phyloP scores from a whole-genome alignment of 2,797 vertebrate species.

The Aphelocoma californica region DNA sequence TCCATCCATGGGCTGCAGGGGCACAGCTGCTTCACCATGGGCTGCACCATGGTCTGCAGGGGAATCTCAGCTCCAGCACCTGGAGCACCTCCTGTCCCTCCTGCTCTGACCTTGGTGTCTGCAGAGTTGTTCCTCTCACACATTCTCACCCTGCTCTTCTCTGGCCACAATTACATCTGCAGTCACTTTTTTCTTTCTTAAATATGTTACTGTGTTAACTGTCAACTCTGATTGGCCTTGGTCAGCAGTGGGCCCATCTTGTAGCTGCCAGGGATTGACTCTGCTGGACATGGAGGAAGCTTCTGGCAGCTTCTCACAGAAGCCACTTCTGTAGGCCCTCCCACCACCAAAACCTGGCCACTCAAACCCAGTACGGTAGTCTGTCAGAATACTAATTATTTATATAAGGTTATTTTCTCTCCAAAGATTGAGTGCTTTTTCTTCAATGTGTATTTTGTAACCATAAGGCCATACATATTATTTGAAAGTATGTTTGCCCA shows the following conservation, averaged over 20 bases:
- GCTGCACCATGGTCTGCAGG: too few species aligned
- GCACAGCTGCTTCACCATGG: too few species aligned
- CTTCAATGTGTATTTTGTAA: not conserved
- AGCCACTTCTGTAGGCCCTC: not conserved
- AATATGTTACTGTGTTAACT: not conserved
- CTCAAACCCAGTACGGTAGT: not conserved
- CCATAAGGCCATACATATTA: not conserved
- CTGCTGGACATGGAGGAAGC: not conserved
- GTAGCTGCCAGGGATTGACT: not conserved
- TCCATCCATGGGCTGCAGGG: too few species aligned
- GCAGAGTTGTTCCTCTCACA: not conserved
- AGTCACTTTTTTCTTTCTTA: not conserved
- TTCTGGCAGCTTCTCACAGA: not conserved
- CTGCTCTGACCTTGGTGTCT: not conserved
- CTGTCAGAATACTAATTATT: not conserved
- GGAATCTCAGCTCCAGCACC: too few species aligned
- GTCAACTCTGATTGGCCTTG: not conserved
- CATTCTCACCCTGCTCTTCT: fast-evolving
- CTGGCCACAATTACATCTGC: not conserved
- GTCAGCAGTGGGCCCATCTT: fast-evolving
- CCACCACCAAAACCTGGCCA: not conserved
- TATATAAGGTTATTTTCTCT: not conserved
- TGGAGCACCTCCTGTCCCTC: not conserved
- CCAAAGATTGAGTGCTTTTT: not conserved
- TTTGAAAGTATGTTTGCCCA: not conserved